A percentile compares a stretch with the other conserved stretches of the same genome.
phyloP scores from a whole-genome alignment of 2,113 vertebrate genomes.

The Capra hircus region DNA sequence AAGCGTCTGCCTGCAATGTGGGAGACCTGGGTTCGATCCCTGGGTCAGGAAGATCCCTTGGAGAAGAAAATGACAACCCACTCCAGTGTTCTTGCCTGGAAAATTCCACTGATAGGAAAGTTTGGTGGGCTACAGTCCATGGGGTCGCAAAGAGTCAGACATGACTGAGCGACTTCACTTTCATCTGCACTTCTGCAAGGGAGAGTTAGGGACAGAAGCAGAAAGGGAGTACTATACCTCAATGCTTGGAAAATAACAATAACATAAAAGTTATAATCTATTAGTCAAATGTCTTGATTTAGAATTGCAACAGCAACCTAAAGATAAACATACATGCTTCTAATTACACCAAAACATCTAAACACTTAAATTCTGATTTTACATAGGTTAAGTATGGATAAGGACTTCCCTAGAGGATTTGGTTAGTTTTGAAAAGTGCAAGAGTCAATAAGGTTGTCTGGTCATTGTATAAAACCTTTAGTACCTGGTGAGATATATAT shows the following conservation, averaged over 20 bases:
- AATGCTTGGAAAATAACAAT: neutral
- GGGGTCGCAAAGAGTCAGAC: neutral
- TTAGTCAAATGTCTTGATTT: neutral
- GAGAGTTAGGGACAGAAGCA: neutral
- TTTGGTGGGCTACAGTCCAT: neutral
- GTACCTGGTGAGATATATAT: neutral
- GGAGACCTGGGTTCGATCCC: neutral
- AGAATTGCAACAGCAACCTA: neutral
- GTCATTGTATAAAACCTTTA: neutral
- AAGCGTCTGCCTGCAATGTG: neutral
- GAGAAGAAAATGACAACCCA: neutral
- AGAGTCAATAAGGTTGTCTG: neutral
- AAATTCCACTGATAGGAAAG: neutral
- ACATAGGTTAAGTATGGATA: neutral
- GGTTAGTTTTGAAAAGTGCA: neutral
- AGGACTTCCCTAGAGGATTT: neutral
- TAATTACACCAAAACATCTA: neutral
- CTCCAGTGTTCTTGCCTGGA: neutral
- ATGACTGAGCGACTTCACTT: neutral
- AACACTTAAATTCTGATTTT: neutral
- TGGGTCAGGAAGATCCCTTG: neutral
- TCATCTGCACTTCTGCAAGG: neutral
- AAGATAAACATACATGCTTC: neutral
- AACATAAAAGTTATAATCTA: neutral
- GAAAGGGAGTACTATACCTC: neutral